Evolutionary conservation across 2,888 invertebrate genomes (phyloP).

Genomic region (Biston betularia): DNA sequence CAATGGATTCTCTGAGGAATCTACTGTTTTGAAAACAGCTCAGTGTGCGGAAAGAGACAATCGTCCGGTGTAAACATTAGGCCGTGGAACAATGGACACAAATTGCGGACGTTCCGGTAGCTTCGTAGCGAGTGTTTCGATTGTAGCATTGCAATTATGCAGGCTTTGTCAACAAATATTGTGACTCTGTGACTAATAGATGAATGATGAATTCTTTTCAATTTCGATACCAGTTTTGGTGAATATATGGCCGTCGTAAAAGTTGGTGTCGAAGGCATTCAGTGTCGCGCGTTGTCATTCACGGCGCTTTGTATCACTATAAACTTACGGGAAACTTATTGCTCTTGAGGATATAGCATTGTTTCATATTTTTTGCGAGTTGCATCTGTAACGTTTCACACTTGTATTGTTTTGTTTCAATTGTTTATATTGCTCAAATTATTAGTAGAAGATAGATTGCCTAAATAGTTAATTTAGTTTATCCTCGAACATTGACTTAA

Average conservation of each 20-base stretch:
- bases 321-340: constrained; percentile 72
- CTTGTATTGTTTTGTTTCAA: constrained; percentile 30
- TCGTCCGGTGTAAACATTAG: constrained; percentile 80
- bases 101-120: constrained; percentile 86
- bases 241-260: constrained; percentile 81
- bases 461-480: constrained; percentile 13
- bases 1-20: constrained; percentile 73
- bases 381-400: constrained; percentile 52
- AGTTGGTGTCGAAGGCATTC: constrained; percentile 77
- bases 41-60: constrained; percentile 79
- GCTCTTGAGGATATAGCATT: constrained; percentile 64
- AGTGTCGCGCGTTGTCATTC: constrained; percentile 77
- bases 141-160: constrained; percentile 82
- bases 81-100: constrained; percentile 79
- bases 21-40: constrained; percentile 80
- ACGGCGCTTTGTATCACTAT: constrained; percentile 68
- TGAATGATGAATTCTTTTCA: constrained; percentile 85
- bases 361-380: constrained; percentile 48
- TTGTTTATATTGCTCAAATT: constrained; percentile 28
- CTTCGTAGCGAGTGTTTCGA: constrained; percentile 83
- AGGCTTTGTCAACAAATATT: constrained; percentile 81
- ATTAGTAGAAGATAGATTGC: constrained; percentile 1
- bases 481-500: constrained; percentile 14
- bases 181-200: constrained; percentile 83
- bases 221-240: constrained; percentile 78